Conservation (phyloP, 2,888 invertebrate genomes). For the Chrysolina americana region DNA sequence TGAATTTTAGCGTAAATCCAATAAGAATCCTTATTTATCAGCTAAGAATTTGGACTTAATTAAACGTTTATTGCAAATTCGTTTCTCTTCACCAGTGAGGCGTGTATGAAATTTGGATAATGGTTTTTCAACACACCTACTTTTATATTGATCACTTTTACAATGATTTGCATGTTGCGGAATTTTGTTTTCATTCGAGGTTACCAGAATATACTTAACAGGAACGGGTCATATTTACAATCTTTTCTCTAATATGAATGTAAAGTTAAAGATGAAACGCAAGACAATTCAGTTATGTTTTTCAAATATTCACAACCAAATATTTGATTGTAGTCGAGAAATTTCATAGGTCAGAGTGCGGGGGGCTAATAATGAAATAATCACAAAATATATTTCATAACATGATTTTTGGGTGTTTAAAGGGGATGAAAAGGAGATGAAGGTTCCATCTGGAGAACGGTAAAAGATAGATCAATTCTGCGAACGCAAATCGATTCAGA, state of each 20-base stretch:
- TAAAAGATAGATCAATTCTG: too few species aligned
- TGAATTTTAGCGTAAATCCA: not conserved
- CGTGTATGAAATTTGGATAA: not conserved
- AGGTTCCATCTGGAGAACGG: too few species aligned
- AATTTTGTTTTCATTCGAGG: not conserved
- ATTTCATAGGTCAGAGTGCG: too few species aligned
- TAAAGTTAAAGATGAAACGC: not conserved
- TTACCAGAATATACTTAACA: not conserved
- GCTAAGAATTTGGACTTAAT: not conserved
- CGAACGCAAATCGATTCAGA: too few species aligned
- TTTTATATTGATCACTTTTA: not conserved
- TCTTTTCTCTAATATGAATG: not conserved
- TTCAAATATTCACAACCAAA: not conserved
- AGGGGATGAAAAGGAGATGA: too few species aligned
- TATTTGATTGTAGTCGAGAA: too few species aligned
- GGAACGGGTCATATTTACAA: not conserved
- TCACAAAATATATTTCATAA: too few species aligned
- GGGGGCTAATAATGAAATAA: too few species aligned
- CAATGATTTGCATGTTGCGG: slow-evolving; percentile 1
- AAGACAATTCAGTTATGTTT: not conserved
- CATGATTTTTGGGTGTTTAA: too few species aligned
- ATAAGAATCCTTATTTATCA: not conserved
- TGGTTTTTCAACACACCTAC: not conserved
- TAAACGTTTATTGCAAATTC: not conserved
- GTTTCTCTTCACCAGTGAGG: not conserved